Base-by-base conservation (phyloP, 2,113 vertebrate species). In the Damaliscus lunatus region DNA sequence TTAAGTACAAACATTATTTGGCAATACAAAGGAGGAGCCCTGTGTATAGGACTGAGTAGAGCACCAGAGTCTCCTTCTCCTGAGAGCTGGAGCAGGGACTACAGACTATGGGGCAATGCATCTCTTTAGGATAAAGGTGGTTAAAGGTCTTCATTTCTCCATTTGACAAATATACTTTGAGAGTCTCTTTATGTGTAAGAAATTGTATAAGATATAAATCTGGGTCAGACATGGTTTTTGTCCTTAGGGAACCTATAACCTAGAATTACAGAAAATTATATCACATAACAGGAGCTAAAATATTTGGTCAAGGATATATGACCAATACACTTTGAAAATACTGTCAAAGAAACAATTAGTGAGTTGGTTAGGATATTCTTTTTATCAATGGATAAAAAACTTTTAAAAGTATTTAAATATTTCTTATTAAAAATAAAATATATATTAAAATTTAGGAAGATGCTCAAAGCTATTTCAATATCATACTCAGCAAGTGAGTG, bases 361-460 rank as follows among this genome's bases (percentile, higher is more conserved):
- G 84, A n/a, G 36, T 96, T 92, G 55, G 10, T 95, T 92, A 48
- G 14, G 80, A 89, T 94, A 25, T 84, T 92, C 29, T 77, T 96
- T 96, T 91, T 89, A 93, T 77, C 60, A 67, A 36, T 86, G 78
- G 27, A 29, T 82, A 91, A 93, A 31, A 91, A 15, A 50, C 36
- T 96, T 77, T 62, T 23, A 40, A 86, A 96, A 88, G 14, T 84
- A 59, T 84, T 88, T 81, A 57, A 93, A 97, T 85, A 57, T 86
- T 93, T 46, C 29, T 13, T 25, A 67, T 80, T 92, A 94, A 95
- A 95, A 97, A 87, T 93, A 93, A 97, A 88, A 77, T 71, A 81
- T 77, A 57, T 53, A 89, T 46, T 3, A 81, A 85, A 60, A 67
- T 82, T 77, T 55, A 95, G 82, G 10, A 90, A 55, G 48, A 74